A percentile compares a stretch with the other conserved stretches of the same genome.
These are phyloP conservation scores for Sebastolobus altivelis DNA, from an alignment of 2,797 vertebrate species.

Conservation along the genomic window DNA sequence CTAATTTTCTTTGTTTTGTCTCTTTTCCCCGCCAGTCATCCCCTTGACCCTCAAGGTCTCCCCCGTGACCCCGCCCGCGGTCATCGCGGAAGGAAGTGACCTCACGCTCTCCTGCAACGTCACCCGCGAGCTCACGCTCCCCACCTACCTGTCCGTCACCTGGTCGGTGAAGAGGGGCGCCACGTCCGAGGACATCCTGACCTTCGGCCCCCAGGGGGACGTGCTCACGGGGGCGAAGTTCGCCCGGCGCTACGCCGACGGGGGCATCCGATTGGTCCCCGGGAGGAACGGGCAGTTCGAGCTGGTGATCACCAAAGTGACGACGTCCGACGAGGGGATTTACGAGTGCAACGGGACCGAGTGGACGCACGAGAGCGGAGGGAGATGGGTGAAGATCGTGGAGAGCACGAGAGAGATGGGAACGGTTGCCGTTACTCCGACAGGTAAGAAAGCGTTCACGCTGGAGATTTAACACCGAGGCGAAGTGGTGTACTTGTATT, in stretches of 20 bases:
- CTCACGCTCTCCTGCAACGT: constrained; percentile 89
- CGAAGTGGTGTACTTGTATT: neutral
- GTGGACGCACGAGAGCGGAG: constrained; percentile 89
- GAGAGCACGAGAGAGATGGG: constrained; percentile 88
- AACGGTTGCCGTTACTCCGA: constrained; percentile 86
- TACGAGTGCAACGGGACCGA: constrained; percentile 90
- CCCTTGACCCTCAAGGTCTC: constrained; percentile 88
- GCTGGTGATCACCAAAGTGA: constrained; percentile 85
- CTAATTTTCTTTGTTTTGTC: neutral
- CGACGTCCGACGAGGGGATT: constrained; percentile 82
- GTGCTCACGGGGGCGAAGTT: constrained; percentile 82
- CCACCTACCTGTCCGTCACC: constrained; percentile 91
- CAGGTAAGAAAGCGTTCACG: constrained; percentile 82
- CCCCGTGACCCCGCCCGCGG: constrained; percentile 40
- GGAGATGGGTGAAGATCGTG: constrained; percentile 91
- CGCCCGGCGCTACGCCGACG: constrained; percentile 84
- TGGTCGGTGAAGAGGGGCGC: constrained; percentile 87
- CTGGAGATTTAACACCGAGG: neutral
- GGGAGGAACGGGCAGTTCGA: constrained; percentile 83
- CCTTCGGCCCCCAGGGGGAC: constrained; percentile 88
- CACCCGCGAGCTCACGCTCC: constrained; percentile 77
- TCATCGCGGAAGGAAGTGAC: constrained; percentile 86
- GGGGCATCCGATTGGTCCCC: constrained; percentile 88
- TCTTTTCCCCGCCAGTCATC: constrained; percentile 84
- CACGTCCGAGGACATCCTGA: constrained; percentile 82